These are phyloP conservation scores for Meloidogyne chitwoodi DNA, from an alignment of 1,140 invertebrate genomes.

Conservation along the genomic window DNA sequence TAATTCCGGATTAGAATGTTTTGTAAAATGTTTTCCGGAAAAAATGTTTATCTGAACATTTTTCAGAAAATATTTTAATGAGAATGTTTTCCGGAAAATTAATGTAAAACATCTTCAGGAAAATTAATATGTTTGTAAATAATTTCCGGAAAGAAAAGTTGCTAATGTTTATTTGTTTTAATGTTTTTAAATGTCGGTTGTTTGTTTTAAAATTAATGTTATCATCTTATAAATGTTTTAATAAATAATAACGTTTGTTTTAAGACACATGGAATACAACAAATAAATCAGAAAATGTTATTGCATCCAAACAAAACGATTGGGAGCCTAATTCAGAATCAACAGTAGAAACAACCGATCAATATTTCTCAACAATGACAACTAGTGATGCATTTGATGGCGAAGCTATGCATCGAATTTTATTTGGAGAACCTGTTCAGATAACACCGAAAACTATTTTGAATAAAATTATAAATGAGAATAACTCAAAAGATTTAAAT, in stretches of 20 bases:
- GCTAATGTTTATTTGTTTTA: not conserved
- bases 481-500: not conserved
- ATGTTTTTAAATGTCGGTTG: no score
- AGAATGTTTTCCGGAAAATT: no score
- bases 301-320: not conserved
- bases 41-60: no score
- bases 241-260: not conserved
- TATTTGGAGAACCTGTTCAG: constrained; percentile 8
- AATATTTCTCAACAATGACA: not conserved
- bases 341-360: not conserved
- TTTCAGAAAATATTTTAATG: no score
- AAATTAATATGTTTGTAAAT: not conserved
- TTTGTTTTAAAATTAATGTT: no score
- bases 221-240: no score
- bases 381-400: not conserved
- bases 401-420: constrained; percentile 15
- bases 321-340: not conserved
- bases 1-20: not conserved
- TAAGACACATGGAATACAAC: not conserved
- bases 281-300: not conserved
- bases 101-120: no score
- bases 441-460: not conserved
- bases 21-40: not conserved
- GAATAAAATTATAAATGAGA: not conserved
- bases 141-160: not conserved